A percentile compares a stretch with the other conserved stretches of the same genome.
Evolutionary conservation across 2,888 invertebrate genomes (phyloP).

Genomic region (Anarsia innoxiella): DNA sequence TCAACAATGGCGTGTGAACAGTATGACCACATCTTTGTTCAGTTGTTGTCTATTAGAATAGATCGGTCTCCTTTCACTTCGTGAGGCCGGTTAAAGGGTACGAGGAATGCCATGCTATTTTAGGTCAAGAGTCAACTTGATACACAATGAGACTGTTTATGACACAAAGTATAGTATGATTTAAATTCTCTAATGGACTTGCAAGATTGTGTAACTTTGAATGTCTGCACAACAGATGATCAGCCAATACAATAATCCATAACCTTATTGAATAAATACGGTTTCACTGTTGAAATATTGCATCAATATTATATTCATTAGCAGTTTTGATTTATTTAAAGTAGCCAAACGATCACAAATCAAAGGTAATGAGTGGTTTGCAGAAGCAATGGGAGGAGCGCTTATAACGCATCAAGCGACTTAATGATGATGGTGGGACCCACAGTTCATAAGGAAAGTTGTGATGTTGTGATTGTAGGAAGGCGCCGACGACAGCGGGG

Average conservation of each 20-base stretch:
- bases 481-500: slow-evolving; percentile 42
- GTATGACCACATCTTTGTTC: slow-evolving; percentile 45
- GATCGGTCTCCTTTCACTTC: slow-evolving; percentile 64
- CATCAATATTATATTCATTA: not conserved
- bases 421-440: slow-evolving; percentile 46
- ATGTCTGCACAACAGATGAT: no score
- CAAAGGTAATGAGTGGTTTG: not conserved
- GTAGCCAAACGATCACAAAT: not conserved
- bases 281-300: no score
- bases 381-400: slow-evolving; percentile 18
- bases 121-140: slow-evolving; percentile 44
- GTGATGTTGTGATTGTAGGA: slow-evolving; percentile 32
- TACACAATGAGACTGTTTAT: slow-evolving; percentile 9
- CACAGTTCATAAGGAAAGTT: slow-evolving; percentile 52
- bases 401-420: slow-evolving; percentile 33
- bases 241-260: no score
- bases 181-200: slow-evolving; percentile 2
- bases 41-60: slow-evolving; percentile 35
- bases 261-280: no score
- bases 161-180: slow-evolving; percentile 20
- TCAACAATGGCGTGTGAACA: slow-evolving; percentile 54
- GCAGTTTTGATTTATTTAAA: not conserved
- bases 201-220: slow-evolving; percentile 5
- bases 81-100: slow-evolving; percentile 48
- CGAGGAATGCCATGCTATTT: slow-evolving; percentile 37